Percentiles rank a stretch among this genome's conserved stretches.
Conservation (phyloP, 2,888 invertebrate genomes). For the Synergus japonicus region DNA sequence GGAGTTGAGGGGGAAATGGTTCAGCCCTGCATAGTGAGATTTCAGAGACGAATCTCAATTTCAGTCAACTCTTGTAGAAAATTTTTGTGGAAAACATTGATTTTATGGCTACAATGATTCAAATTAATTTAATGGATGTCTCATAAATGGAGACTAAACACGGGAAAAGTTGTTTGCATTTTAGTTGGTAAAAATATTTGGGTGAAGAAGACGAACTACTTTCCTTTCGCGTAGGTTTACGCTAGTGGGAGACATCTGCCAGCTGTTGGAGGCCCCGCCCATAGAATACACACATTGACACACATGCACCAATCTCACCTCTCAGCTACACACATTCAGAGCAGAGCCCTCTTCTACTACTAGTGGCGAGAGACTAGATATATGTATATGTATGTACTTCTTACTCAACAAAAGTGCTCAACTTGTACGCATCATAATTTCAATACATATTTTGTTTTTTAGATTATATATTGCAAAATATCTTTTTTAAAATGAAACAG, state of each 20-base stretch:
- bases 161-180: not conserved
- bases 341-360: too few species aligned
- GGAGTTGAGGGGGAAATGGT: not conserved
- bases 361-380: too few species aligned
- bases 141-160: not conserved
- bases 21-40: not conserved
- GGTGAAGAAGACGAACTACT: constrained; percentile 61
- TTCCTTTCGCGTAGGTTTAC: constrained; percentile 68
- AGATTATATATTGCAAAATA: too few species aligned
- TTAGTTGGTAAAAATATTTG: not conserved
- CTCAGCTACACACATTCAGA: too few species aligned
- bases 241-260: constrained; percentile 80
- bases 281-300: constrained; percentile 71
- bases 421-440: too few species aligned
- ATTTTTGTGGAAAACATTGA: not conserved
- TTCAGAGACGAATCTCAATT: not conserved
- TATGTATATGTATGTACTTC: too few species aligned
- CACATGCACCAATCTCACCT: too few species aligned
- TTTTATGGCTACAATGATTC: not conserved
- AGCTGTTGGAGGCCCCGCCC: constrained; percentile 81
- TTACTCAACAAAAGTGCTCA: too few species aligned
- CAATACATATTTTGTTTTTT: too few species aligned
- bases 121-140: not conserved
- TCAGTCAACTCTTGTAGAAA: not conserved
- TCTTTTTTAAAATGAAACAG: too few species aligned